Evolutionary conservation across 2,888 invertebrate species (phyloP).

Genomic region (Acanthosepion pharaonis): DNA sequence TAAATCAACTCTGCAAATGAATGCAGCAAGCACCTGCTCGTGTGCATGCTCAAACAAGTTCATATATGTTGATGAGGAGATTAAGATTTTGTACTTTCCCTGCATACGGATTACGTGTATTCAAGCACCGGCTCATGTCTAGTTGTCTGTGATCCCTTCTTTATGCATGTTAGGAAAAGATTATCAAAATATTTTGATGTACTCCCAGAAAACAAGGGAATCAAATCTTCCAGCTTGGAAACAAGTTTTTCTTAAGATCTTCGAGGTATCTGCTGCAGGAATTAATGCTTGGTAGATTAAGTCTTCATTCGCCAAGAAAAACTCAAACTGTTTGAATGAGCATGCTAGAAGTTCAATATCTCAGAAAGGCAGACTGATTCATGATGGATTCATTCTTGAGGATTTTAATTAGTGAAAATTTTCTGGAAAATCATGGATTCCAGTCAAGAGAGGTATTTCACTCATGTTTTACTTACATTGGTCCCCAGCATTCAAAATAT

Average conservation of each 20-base stretch:
- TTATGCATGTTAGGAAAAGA: not conserved
- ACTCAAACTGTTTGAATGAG: not conserved
- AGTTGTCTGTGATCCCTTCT: not conserved
- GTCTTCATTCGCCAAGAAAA: not conserved
- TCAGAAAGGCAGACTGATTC: not conserved
- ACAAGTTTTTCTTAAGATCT: not conserved
- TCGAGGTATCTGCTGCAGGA: not conserved
- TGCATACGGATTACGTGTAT: not conserved
- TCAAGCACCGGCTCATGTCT: not conserved
- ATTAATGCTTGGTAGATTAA: not conserved
- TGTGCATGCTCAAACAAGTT: not conserved
- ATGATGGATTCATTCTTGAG: not conserved
- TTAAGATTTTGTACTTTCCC: not conserved
- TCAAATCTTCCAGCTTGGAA: not conserved
- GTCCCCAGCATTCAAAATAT: too few relatives aligned
- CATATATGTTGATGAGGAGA: not conserved
- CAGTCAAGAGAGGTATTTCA: too few relatives aligned
- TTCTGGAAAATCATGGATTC: too few relatives aligned
- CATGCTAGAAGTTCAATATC: not conserved
- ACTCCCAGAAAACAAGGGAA: not conserved
- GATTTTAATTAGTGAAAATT: too few relatives aligned
- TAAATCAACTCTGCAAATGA: not conserved
- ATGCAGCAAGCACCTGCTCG: not conserved
- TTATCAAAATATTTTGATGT: not conserved
- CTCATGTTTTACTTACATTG: too few relatives aligned